Conservation (phyloP, 2,797 vertebrate species). For the Phalloptychus januarius region DNA sequence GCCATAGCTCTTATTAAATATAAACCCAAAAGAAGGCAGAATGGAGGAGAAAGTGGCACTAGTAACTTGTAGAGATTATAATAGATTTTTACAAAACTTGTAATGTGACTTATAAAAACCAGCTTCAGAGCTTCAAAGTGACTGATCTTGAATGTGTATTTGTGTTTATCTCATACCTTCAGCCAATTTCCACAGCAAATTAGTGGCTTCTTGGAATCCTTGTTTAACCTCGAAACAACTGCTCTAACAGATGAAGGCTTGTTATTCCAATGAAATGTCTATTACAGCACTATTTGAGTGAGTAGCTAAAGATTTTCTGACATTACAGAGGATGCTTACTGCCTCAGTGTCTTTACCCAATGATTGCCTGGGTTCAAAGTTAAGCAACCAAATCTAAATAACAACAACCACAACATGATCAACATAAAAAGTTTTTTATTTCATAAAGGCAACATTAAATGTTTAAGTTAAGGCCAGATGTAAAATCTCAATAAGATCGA, state of each 20-base stretch:
- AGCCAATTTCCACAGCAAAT: constrained; percentile 47
- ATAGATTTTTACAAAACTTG: neutral
- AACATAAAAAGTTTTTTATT: neutral
- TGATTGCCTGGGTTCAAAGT: neutral
- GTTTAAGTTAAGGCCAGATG: neutral
- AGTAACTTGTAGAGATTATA: neutral
- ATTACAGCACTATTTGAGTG: neutral
- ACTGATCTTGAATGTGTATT: constrained; percentile 3
- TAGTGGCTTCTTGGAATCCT: constrained; percentile 5
- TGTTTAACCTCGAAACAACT: constrained; percentile 33
- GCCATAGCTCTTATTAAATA: neutral
- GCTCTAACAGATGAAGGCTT: constrained; percentile 5
- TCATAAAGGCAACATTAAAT: neutral
- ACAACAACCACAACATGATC: neutral
- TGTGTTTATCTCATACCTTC: constrained; percentile 11
- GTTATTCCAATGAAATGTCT: neutral
- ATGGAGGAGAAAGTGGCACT: too few species aligned
- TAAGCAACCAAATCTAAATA: neutral
- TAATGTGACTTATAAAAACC: neutral
- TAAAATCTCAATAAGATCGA: neutral
- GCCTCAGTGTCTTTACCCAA: too few species aligned
- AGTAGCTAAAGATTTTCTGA: neutral
- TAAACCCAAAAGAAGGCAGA: too few species aligned
- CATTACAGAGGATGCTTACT: neutral
- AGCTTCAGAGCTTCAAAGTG: too few species aligned